Evolutionary conservation across 1,140 invertebrate species (phyloP), one percentile per base, ranked within the genome.

Genomic region (Tetragonula clypearis): DNA sequence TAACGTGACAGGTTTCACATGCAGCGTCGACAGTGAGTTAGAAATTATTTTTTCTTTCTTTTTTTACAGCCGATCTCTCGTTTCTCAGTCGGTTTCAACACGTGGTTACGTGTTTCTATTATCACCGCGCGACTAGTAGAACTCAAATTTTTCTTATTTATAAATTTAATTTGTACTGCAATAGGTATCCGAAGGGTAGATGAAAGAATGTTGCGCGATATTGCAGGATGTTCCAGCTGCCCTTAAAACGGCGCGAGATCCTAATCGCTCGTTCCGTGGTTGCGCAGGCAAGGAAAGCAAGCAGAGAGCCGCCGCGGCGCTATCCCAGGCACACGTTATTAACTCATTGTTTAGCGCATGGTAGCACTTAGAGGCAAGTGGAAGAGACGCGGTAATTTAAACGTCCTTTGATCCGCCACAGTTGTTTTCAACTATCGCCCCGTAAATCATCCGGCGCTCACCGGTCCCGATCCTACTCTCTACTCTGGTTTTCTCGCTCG

Each of bases 341-440:
- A 88, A 78, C 83, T 79, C 86, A 86, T 88, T 88, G 87, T 88
- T 69, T 86, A 60, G 76, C 60, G 76, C 35, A 41, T 79, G 75
- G 73, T 77, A 66, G 75, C 85, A 76, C 55, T 78, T 72, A 53
- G 84, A 82, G 84, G 81, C 87, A 65, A 84, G 58, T 69, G 85
- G 85, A 72, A 73, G 78, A 75, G 78, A 75, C 71, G 75, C 66
- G 82, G 83, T 86, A 88, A 89, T 89, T 89, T 89, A 86, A 87
- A 82, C 87, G 86, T 88, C 89, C 82, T 86, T 90, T 86, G 88
- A 90, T 90, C 79, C 86, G 84, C 88, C 88, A 84, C 82, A 90
- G 87, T 90, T 72, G 88, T 89, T 90, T 90, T 90, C 89, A 90
- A 90, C 89, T 90, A 90, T 90, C 89, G 85, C 68, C 82, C 86